phyloP scores from a whole-genome alignment of 2,888 invertebrate genomes.

The Tachina grossa region DNA sequence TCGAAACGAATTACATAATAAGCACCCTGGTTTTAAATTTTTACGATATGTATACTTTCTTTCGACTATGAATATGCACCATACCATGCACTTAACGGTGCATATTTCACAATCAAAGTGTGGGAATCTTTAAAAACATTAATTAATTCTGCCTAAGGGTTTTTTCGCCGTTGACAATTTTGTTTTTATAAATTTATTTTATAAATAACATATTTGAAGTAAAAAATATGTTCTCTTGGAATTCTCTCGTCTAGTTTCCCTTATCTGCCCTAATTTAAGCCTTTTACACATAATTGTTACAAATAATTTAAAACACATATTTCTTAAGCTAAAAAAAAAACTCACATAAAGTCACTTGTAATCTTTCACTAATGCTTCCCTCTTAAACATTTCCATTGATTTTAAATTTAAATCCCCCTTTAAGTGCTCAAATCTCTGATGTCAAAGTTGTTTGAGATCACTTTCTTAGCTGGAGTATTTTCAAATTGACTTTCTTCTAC shows the following conservation, averaged over 20 bases:
- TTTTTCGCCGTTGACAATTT: too few relatives aligned
- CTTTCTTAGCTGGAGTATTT: conserved; percentile 40
- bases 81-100: too few relatives aligned
- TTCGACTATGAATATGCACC: too few relatives aligned
- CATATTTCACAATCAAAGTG: too few relatives aligned
- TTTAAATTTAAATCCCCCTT: conserved; percentile 2
- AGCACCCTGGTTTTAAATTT: too few relatives aligned
- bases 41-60: too few relatives aligned
- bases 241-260: background rate
- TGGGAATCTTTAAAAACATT: too few relatives aligned
- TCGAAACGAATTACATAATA: too few relatives aligned
- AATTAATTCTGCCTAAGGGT: too few relatives aligned
- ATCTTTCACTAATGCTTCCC: background rate
- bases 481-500: background rate
- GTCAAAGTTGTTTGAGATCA: background rate
- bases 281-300: background rate
- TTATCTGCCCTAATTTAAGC: background rate
- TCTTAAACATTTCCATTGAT: background rate
- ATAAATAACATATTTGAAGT: background rate
- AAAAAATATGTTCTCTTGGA: background rate
- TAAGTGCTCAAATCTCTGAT: background rate
- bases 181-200: too few relatives aligned
- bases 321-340: conserved; percentile 11
- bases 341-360: background rate
- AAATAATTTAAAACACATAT: conserved; percentile 2